Percentiles rank a stretch among this genome's conserved stretches.
Conservation (phyloP, 2,797 vertebrate species). For the Oreochromis grahami region DNA sequence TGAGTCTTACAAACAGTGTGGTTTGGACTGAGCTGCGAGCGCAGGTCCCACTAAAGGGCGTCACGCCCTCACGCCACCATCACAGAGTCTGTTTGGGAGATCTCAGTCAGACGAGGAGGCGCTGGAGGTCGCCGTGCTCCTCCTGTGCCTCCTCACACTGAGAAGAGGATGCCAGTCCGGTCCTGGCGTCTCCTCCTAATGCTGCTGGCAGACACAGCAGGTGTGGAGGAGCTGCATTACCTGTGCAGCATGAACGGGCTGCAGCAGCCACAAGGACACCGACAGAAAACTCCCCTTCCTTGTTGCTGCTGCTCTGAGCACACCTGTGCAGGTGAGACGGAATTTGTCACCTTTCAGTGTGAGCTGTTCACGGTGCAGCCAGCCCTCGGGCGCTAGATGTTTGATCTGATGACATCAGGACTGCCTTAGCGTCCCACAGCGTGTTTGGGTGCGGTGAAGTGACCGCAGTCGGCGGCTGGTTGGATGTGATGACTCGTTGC, state of each 20-base stretch:
- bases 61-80: not conserved
- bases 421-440: rapidly evolving
- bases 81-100: not conserved
- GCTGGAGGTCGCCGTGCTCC: not conserved
- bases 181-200: not conserved
- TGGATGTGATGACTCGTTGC: not conserved
- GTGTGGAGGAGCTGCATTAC: not conserved
- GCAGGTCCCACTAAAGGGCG: not conserved
- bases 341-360: not conserved
- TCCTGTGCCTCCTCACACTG: not conserved
- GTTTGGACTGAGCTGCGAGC: not conserved
- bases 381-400: rapidly evolving
- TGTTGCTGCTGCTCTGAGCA: not conserved
- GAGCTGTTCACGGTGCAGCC: not conserved
- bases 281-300: not conserved
- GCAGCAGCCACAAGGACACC: rapidly evolving
- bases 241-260: not conserved
- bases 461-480: not conserved
- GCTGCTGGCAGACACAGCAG: not conserved
- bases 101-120: not conserved
- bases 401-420: not conserved
- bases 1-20: not conserved
- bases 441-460: not conserved
- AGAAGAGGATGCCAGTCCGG: not conserved
- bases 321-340: not conserved